Evolutionary conservation across 2,888 invertebrate genomes (phyloP).

Genomic region (Acronicta alni): DNA sequence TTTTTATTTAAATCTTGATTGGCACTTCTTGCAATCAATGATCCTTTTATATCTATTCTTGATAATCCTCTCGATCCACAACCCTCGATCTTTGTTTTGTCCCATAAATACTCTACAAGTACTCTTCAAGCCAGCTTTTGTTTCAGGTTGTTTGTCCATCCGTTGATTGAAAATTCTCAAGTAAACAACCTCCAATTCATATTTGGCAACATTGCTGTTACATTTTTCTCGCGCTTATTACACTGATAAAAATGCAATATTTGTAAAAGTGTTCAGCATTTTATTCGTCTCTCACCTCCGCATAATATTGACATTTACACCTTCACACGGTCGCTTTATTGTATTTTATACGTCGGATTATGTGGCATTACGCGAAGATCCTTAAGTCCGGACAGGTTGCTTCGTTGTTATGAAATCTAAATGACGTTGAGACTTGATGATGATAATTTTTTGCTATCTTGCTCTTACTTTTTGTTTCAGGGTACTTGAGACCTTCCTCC

Average conservation of each 20-base stretch:
- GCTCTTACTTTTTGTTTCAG: no score
- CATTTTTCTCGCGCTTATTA: background rate
- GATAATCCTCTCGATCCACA: no score
- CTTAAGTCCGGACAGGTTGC: slow-evolving; percentile 8
- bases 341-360: slow-evolving; percentile 43
- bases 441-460: background rate
- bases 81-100: no score
- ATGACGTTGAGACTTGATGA: slow-evolving; percentile 3
- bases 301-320: slow-evolving; percentile 49
- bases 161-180: background rate
- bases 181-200: background rate
- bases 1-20: no score
- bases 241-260: background rate
- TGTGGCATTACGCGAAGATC: slow-evolving; percentile 30
- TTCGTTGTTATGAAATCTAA: slow-evolving; percentile 44
- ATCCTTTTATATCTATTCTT: no score
- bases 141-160: background rate
- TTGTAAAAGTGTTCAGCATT: slow-evolving; percentile 2
- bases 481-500: no score
- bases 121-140: no score
- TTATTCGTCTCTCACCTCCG: slow-evolving; percentile 19
- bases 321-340: slow-evolving; percentile 38
- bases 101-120: no score
- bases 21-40: no score
- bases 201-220: background rate